Evolutionary conservation across 2,797 vertebrate species (phyloP), one percentile per base, ranked within the genome.

Genomic region (Manis javanica): DNA sequence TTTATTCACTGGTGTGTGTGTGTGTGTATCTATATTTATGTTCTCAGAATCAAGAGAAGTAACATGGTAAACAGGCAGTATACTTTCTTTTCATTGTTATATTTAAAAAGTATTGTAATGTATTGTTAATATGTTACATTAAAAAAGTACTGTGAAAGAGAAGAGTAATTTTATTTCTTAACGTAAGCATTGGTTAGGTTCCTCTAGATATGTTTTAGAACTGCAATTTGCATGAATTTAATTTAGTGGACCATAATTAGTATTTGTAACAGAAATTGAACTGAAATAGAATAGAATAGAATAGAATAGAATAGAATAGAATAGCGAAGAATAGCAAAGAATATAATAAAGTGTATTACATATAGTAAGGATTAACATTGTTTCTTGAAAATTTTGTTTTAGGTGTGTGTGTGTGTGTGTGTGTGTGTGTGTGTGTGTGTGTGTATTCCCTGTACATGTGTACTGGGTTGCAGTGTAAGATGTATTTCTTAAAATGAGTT

Each of bases 371-470:
- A 13, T 89, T 64, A 79, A 79, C 42, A 66, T 34, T 93, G 4
- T 87, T 94, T 87, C 68, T 82, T 97, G 57, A 91, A 91, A 83
- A 82, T 61, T 84, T 86, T 92, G 13, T 81, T 82, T 96, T 23
- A 15, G 39, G 11, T 3, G 15, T 89, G 0, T 34, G 10, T 91
- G 15, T 55, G 23, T 84, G 18, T 72, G 34, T n/a, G 8, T 19
- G 9, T 42, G 49, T 66, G n/a, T 12, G 16, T 51, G 1, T 53
- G 7, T 16, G 16, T 37, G 2, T 24, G 0, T 34, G 7, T 55
- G 12, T 72, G 55, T 66, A 9, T 71, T 84, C 4, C 37, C 26
- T 86, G 23, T 79, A 57, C 18, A 69, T 42, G 9, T 29, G 0
- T 74, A 69, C 23, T 66, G 46, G 69, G n/a, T 75, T 96, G 51